A percentile compares a stretch with the other conserved stretches of the same genome.
These are phyloP conservation scores for Delichon dasypus DNA, from an alignment of 2,797 vertebrate genomes.

Conservation along the genomic window DNA sequence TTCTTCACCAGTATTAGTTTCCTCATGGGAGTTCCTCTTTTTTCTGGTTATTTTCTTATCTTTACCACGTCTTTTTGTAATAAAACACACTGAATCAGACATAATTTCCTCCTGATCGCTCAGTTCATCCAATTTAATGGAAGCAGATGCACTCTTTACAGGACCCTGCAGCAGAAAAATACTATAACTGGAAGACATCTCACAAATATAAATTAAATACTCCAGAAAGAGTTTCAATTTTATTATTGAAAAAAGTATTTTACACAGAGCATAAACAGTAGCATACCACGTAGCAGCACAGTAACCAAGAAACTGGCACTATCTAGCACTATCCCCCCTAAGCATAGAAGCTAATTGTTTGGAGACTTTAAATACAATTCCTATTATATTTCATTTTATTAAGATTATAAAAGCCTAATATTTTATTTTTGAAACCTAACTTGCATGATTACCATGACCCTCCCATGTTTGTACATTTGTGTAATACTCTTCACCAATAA, in stretches of 20 bases:
- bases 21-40: slow-evolving; percentile 19
- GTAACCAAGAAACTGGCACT: neutral
- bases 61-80: slow-evolving; percentile 76
- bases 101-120: neutral
- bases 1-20: neutral
- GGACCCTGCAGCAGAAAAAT: slow-evolving; percentile 64
- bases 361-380: neutral
- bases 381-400: neutral
- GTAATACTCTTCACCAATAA: neutral
- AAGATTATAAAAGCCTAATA: neutral
- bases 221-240: neutral
- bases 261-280: neutral
- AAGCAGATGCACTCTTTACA: neutral
- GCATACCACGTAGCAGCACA: neutral
- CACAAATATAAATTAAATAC: neutral
- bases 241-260: neutral
- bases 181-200: neutral
- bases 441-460: neutral
- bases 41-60: slow-evolving; percentile 52
- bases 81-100: slow-evolving; percentile 11
- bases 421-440: neutral
- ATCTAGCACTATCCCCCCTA: too few relatives aligned
- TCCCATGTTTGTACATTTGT: neutral
- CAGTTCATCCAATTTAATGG: neutral
- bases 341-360: neutral